A percentile compares a stretch with the other conserved stretches of the same genome.
Evolutionary conservation across 2,888 invertebrate species (phyloP).

Genomic region (Melanophora roralis): DNA sequence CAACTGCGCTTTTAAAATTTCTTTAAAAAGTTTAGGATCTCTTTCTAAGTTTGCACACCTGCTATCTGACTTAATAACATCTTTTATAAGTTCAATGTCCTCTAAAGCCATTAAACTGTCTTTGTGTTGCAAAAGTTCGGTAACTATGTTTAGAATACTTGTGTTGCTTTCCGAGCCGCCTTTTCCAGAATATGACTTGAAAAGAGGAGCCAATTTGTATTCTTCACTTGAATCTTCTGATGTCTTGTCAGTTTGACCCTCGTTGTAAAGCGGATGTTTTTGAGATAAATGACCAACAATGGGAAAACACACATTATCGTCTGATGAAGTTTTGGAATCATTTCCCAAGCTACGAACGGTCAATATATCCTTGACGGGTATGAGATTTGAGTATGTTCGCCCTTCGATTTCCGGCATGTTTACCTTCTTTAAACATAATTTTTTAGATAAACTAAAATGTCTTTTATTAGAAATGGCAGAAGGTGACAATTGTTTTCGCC

Average conservation of each 20-base stretch:
- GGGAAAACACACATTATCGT: background rate
- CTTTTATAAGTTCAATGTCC: slow-evolving; percentile 65
- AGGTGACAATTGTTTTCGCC: slow-evolving; percentile 25
- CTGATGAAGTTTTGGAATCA: slow-evolving; percentile 63
- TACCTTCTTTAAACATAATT: slow-evolving; percentile 15
- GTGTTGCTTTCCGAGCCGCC: slow-evolving; percentile 31
- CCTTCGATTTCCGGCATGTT: slow-evolving; percentile 37
- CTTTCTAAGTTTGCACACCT: slow-evolving; percentile 62
- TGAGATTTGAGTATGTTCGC: background rate
- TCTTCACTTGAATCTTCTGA: slow-evolving; percentile 57
- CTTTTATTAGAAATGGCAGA: background rate
- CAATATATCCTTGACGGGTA: slow-evolving; percentile 64
- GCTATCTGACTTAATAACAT: slow-evolving; percentile 67
- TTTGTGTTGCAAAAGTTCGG: slow-evolving; percentile 60
- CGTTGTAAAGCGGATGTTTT: background rate
- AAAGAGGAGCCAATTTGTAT: slow-evolving; percentile 61
- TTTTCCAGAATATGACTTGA: slow-evolving; percentile 36
- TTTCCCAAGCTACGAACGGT: slow-evolving; percentile 62
- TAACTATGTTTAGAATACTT: slow-evolving; percentile 61
- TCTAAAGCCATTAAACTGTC: slow-evolving; percentile 54
- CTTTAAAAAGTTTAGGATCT: slow-evolving; percentile 66
- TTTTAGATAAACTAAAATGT: background rate
- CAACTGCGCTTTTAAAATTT: slow-evolving; percentile 65
- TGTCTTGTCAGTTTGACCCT: background rate
- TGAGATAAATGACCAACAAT: background rate